Base-by-base conservation (phyloP, 2,888 invertebrate species). In the Drosophila maculinotata region DNA sequence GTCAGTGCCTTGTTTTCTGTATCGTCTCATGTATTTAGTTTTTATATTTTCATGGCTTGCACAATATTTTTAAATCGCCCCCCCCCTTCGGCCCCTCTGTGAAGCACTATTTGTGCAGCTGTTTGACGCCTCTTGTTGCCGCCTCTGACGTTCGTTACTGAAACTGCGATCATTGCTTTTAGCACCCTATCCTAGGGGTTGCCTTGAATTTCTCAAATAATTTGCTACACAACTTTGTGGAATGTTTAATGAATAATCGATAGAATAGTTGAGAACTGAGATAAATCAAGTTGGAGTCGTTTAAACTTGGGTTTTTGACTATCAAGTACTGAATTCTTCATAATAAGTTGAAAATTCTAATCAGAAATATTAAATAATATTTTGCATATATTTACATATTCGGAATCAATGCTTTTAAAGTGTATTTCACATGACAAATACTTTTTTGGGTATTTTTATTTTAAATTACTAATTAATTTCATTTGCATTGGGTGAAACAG, bases 31-130 rank as follows among this genome's bases (percentile, higher is more conserved):
- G 7, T 54, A 20, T 17, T 9, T n/a, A n/a, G 14, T n/a, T 12
- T 45, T 23, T 28, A 8, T 35, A 17, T 47, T 26, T 36, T 42
- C 38, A 41, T 20, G 25, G 36, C 51, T 30, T 41, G 35, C 4
- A 31, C 44, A 47, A 41, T 23, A 39, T 28, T 38, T 23, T 26
- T 20, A 9, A 8, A 30, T 10, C 12, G n/a, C n/a, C n/a, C n/a
- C n/a, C n/a, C n/a, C n/a, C n/a, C n/a, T n/a, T n/a, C n/a, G n/a
- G 36, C 9, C 14, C n/a, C n/a, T 36, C 6, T 47, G 25, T 31
- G 51, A 42, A 42, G 9, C 12, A 26, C 10, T 69, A 48, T 72
- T 72, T 69, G 64, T 8, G 17, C 72, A 75, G 58, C 53, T 69
- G 75, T 31, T 69, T 14, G 12, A 2, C 9, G 15, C 33, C 25